Percentiles rank a stretch among this genome's conserved stretches.
These are phyloP conservation scores for Oreochromis aureus DNA, from an alignment of 2,113 vertebrate genomes.

Conservation along the genomic window DNA sequence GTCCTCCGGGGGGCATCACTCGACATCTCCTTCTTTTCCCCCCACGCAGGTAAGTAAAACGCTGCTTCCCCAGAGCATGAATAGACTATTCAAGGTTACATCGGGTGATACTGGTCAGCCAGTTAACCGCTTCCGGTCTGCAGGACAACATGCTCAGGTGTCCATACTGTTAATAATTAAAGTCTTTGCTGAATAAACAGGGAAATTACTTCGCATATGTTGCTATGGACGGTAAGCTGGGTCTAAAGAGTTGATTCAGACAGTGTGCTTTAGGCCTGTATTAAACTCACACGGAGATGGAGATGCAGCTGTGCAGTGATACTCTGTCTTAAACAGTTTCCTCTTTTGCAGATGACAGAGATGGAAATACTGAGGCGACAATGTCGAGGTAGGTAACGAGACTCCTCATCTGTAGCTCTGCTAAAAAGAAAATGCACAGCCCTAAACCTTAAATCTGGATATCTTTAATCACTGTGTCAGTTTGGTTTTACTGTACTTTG, in stretches of 20 bases:
- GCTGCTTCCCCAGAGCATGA: background rate
- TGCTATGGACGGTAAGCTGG: slow-evolving; percentile 64
- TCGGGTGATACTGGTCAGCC: background rate
- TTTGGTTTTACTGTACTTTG: background rate
- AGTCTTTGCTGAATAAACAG: slow-evolving; percentile 30
- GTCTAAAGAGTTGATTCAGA: background rate
- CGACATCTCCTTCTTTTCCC: background rate
- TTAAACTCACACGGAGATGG: background rate
- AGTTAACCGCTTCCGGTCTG: slow-evolving; percentile 1
- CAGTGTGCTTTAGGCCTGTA: background rate
- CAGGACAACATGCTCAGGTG: slow-evolving; percentile 35
- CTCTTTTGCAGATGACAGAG: slow-evolving; percentile 38
- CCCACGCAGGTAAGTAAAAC: slow-evolving; percentile 28
- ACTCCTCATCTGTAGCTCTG: background rate
- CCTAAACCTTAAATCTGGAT: background rate
- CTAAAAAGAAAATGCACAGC: background rate
- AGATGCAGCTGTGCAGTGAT: background rate
- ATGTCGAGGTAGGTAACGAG: slow-evolving; percentile 43
- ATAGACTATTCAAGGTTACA: background rate
- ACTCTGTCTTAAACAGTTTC: background rate
- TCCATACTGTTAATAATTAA: slow-evolving; percentile 72
- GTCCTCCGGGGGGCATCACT: background rate
- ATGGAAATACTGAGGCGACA: slow-evolving; percentile 35
- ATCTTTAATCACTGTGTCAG: background rate
- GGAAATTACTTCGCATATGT: slow-evolving; percentile 65